Evolutionary conservation across 2,888 invertebrate species (phyloP), one percentile per base, ranked within the genome.

Genomic region (Galerucella nymphaeae): DNA sequence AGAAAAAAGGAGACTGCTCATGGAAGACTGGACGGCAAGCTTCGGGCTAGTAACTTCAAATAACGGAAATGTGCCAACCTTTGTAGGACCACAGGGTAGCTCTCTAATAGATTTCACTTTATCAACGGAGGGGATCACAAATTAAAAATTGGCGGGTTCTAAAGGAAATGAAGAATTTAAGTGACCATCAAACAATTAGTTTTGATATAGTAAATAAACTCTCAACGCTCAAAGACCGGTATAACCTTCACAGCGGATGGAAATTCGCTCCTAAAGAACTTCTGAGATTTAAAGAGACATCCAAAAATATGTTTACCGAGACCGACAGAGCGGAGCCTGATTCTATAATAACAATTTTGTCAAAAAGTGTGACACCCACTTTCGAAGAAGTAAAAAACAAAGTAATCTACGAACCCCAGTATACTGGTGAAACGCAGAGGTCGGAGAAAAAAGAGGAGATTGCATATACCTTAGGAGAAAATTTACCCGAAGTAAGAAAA

Each of bases 31-130:
- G 61, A 16, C 30, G 16, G 61, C 61, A 61, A 20, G 14, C 20
- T 9, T 14, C 8, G n/a, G 16, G 11, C 61, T 72, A 9, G 63
- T 72, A 16, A 20, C 55, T 5, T n/a, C 62, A 4, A 75, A 75
- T 53, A 53, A 13, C 13, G 53, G 53, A 53, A n/a, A 53, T 53
- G n/a, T 13, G 2, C 63, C 63, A 13, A 63, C 63, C n/a, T 63
- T 63, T n/a, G 63, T 63, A 2, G 45, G 63, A 42, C n/a, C 42
- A 20, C 6, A 41, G n/a, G 11, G 41, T 10, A 42, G 18, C 16
- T 63, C 63, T 11, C 63, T n/a, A 18, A 63, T 63, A 30, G 38
- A 63, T 16, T 18, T 63, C 16, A 63, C 63, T 10, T 18, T 30
- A n/a, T 20, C 65, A 20, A 65, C 45, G n/a, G 13, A 13, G 6